Evolutionary conservation across 1,140 invertebrate genomes (phyloP).

Genomic region (Euwallacea similis): DNA sequence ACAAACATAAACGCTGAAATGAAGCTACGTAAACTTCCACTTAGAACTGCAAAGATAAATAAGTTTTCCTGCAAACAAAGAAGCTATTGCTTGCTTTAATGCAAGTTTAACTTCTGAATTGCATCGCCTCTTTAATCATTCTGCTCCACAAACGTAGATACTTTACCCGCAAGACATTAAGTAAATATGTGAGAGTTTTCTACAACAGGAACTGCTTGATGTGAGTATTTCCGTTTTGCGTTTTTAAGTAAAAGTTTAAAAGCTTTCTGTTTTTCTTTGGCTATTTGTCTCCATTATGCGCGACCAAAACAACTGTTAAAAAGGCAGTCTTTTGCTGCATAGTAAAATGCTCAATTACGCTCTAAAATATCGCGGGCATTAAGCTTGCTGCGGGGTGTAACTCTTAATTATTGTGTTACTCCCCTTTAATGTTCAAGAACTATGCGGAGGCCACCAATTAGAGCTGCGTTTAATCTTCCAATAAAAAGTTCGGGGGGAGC

Average conservation of each 20-base stretch:
- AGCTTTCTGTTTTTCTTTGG: not conserved
- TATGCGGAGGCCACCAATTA: not conserved
- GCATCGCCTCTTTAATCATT: slow-evolving; percentile 22
- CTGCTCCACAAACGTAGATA: slow-evolving; percentile 10
- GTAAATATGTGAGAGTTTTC: slow-evolving; percentile 6
- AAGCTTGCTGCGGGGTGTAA: too few relatives aligned
- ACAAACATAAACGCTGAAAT: slow-evolving; percentile 17
- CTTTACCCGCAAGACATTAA: slow-evolving; percentile 10
- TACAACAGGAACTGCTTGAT: not conserved
- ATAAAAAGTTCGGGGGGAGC: not conserved
- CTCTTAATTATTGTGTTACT: too few relatives aligned
- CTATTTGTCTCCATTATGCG: not conserved
- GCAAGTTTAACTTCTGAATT: slow-evolving; percentile 21
- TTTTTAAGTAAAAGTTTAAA: slow-evolving; percentile 7
- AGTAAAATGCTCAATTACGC: too few relatives aligned
- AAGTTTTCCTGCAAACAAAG: slow-evolving; percentile 10
- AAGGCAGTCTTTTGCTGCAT: too few relatives aligned
- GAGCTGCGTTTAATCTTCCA: not conserved
- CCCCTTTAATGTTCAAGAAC: too few relatives aligned
- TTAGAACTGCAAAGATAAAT: slow-evolving; percentile 14
- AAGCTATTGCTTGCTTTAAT: slow-evolving; percentile 14
- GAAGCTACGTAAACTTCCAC: slow-evolving; percentile 8
- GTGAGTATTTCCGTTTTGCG: not conserved
- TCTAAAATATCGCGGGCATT: too few relatives aligned
- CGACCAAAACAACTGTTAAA: not conserved